Evolutionary conservation across 2,888 invertebrate species (phyloP).

Genomic region (Pseudococcus viburni): DNA sequence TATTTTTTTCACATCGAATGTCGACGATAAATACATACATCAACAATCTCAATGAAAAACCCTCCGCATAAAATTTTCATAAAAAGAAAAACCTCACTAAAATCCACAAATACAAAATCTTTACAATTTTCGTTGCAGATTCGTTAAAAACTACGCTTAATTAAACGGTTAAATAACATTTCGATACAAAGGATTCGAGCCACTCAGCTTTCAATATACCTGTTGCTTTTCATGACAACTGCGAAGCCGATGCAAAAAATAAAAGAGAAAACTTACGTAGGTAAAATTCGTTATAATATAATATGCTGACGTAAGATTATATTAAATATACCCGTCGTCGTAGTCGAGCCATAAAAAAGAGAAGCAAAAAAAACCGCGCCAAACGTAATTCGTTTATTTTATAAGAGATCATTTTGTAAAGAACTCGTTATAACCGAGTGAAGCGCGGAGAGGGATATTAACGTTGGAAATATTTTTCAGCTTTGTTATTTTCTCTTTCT

Average conservation of each 20-base stretch:
- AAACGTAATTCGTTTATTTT: conserved; percentile 45
- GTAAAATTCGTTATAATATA: conserved; percentile 28
- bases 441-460: background rate
- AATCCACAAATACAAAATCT: too few relatives aligned
- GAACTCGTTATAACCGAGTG: conserved; percentile 19
- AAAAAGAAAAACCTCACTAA: too few relatives aligned
- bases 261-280: background rate
- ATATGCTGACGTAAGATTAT: conserved; percentile 29
- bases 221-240: conserved; percentile 27
- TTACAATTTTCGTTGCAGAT: too few relatives aligned
- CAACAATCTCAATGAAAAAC: too few relatives aligned
- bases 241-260: background rate
- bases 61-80: too few relatives aligned
- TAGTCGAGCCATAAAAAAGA: background rate
- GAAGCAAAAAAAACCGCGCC: background rate
- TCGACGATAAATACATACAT: too few relatives aligned
- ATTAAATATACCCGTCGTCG: background rate
- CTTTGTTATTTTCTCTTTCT: conserved; percentile 32
- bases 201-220: background rate
- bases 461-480: conserved; percentile 35
- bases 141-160: background rate
- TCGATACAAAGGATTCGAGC: background rate
- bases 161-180: background rate
- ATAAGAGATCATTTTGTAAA: conserved; percentile 39
- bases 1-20: too few relatives aligned